These are phyloP conservation scores for Caretta caretta DNA, from an alignment of 2,113 vertebrate genomes.

Conservation along the genomic window DNA sequence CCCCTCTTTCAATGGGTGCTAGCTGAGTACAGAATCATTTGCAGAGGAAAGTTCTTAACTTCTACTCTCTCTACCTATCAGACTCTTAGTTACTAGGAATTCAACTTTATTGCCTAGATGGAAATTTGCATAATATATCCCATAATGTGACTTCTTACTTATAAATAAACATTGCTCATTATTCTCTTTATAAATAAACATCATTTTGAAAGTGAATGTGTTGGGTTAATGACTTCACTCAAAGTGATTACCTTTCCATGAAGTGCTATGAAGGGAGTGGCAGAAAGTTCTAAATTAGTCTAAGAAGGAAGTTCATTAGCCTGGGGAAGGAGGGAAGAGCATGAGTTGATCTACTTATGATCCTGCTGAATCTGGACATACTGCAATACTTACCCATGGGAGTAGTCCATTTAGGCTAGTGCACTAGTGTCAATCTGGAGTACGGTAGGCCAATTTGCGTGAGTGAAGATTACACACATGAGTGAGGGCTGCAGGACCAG, in stretches of 20 bases:
- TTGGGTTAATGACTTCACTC: constrained; percentile 1
- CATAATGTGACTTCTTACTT: constrained; percentile 7
- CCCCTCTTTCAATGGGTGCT: neutral
- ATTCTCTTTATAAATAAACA: constrained; percentile 29
- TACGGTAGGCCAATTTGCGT: neutral
- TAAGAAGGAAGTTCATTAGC: neutral
- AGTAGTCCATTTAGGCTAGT: neutral
- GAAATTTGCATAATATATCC: neutral
- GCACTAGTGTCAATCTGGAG: fast-evolving
- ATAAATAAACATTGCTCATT: constrained; percentile 24
- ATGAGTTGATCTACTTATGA: neutral
- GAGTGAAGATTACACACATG: neutral
- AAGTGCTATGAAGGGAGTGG: neutral
- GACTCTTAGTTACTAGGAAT: neutral
- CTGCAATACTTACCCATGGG: neutral
- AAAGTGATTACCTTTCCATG: neutral
- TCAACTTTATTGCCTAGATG: neutral
- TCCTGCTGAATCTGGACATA: neutral
- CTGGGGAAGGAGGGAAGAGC: neutral
- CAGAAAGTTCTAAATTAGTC: neutral
- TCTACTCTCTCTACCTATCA: neutral
- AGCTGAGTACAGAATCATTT: neutral
- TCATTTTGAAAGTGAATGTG: neutral
- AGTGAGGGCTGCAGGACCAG: neutral
- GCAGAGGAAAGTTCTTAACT: neutral